phyloP scores from a whole-genome alignment of 2,888 invertebrate species.

The Drosophila barbarae region DNA sequence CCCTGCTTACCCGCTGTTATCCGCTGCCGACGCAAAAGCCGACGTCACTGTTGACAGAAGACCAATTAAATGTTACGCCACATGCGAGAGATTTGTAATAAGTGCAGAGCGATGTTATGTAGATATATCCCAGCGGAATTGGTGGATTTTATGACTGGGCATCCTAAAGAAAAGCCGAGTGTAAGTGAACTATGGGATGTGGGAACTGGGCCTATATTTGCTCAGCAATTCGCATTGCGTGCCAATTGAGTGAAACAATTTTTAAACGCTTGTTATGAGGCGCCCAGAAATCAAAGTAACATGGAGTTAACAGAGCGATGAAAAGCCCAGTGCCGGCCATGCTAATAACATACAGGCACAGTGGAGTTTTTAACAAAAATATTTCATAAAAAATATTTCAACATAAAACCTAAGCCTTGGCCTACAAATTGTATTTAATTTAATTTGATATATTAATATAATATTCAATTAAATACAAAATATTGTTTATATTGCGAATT shows the following conservation, averaged over 20 bases:
- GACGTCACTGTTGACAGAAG: slow-evolving; percentile 29
- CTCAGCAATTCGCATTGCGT: slow-evolving; percentile 5
- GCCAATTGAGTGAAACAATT: slow-evolving; percentile 55
- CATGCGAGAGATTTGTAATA: slow-evolving; percentile 7
- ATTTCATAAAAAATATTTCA: too few relatives aligned
- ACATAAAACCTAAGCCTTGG: too few relatives aligned
- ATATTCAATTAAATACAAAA: neutral
- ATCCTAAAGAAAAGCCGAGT: neutral
- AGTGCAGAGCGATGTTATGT: slow-evolving; percentile 8
- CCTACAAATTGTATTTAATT: too few relatives aligned
- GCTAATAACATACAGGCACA: neutral
- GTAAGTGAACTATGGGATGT: neutral
- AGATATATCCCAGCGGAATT: slow-evolving; percentile 4
- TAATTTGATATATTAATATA: too few relatives aligned
- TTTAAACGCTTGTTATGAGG: slow-evolving; percentile 58
- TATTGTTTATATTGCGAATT: neutral
- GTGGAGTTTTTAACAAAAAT: neutral
- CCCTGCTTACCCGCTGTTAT: slow-evolving; percentile 6
- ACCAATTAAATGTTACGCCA: slow-evolving; percentile 51
- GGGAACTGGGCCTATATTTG: slow-evolving; percentile 7
- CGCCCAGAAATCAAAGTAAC: slow-evolving; percentile 49
- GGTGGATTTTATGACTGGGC: slow-evolving; percentile 5
- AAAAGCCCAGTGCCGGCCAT: neutral
- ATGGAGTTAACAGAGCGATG: slow-evolving; percentile 7
- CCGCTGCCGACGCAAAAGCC: slow-evolving; percentile 1